Conservation (phyloP, 2,888 invertebrate species). For the Coenonympha glycerion region DNA sequence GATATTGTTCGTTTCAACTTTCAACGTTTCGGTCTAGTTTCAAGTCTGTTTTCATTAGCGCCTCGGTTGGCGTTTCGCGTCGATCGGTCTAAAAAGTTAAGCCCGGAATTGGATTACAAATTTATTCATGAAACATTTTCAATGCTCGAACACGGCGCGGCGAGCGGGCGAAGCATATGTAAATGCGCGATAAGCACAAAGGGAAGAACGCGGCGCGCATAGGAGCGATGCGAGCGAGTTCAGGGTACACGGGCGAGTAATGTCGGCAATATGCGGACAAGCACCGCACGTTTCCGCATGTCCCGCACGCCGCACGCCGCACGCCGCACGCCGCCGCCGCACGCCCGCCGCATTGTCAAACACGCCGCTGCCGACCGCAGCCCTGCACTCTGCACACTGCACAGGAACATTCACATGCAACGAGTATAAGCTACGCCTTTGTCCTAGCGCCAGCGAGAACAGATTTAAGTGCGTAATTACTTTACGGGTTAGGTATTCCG, state of each 20-base stretch:
- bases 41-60: conserved; percentile 45
- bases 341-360: conserved; percentile 48
- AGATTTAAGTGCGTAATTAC: conserved; percentile 20
- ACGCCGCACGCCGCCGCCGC: conserved; percentile 29
- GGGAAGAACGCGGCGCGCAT: conserved; percentile 49
- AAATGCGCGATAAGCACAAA: conserved; percentile 70
- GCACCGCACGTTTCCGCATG: conserved; percentile 25
- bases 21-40: conserved; percentile 44
- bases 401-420: conserved; percentile 3
- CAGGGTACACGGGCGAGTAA: conserved; percentile 21
- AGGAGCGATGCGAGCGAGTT: conserved; percentile 27
- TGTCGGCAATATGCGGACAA: conserved; percentile 28
- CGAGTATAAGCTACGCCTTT: conserved; percentile 15
- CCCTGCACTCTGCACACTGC: conserved; percentile 26
- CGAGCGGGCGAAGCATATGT: conserved; percentile 67
- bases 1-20: conserved; percentile 59
- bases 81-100: conserved; percentile 61
- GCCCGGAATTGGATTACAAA: conserved; percentile 69
- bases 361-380: conserved; percentile 44
- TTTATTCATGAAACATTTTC: conserved; percentile 74
- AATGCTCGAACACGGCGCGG: conserved; percentile 64
- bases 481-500: no score
- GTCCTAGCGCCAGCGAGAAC: conserved; percentile 14
- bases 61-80: conserved; percentile 37
- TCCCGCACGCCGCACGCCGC: conserved; percentile 28